These are phyloP conservation scores for Pyxicephalus adspersus DNA, from an alignment of 2,113 vertebrate genomes.

Conservation along the genomic window DNA sequence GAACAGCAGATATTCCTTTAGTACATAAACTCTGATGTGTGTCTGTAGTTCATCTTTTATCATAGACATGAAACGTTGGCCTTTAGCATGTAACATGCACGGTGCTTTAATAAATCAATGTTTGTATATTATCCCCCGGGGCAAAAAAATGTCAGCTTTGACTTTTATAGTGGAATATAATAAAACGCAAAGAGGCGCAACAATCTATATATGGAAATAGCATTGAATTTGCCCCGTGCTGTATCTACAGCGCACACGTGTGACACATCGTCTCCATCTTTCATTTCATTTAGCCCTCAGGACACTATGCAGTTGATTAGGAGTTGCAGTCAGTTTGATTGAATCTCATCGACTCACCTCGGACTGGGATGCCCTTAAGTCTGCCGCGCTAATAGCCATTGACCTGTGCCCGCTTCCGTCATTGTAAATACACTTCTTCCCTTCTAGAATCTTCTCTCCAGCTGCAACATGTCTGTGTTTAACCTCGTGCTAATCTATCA, in stretches of 20 bases:
- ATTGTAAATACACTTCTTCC: slow-evolving; percentile 18
- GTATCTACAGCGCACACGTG: not conserved
- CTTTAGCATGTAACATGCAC: too few relatives aligned
- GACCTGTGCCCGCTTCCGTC: not conserved
- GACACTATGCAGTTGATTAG: slow-evolving; percentile 25
- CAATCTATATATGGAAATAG: too few relatives aligned
- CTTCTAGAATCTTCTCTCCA: slow-evolving; percentile 9
- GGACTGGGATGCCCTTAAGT: slow-evolving; percentile 16
- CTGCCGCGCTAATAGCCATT: slow-evolving; percentile 15
- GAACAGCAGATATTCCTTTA: too few relatives aligned
- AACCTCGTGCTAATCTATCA: not conserved
- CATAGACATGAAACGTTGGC: too few relatives aligned
- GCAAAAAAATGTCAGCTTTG: too few relatives aligned
- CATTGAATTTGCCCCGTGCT: slow-evolving; percentile 44
- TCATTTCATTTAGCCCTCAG: not conserved
- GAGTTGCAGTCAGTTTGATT: slow-evolving; percentile 13
- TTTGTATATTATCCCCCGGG: too few relatives aligned
- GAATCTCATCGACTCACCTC: slow-evolving; percentile 26
- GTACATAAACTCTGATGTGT: too few relatives aligned
- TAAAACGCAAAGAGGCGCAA: too few relatives aligned
- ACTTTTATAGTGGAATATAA: too few relatives aligned
- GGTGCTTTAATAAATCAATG: too few relatives aligned
- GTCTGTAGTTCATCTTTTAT: too few relatives aligned
- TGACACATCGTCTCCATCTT: not conserved
- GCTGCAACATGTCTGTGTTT: not conserved